Evolutionary conservation across 2,888 invertebrate species (phyloP), one percentile per base, ranked within the genome.

Genomic region (Ectemnius lituratus): DNA sequence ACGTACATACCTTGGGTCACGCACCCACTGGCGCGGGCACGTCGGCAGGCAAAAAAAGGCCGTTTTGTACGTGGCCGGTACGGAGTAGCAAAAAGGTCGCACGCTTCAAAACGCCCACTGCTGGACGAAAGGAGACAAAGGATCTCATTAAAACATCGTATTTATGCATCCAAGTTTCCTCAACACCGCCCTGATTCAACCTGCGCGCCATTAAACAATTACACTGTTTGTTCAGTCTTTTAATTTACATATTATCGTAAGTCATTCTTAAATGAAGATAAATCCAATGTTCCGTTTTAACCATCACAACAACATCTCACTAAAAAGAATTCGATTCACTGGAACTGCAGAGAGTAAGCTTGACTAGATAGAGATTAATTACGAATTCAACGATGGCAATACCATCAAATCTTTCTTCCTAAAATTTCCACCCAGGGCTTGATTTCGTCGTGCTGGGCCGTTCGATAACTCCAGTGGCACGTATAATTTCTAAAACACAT

Each of bases 401-500:
- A 37, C 1, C 8, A 37, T 37, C 37, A 8, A 37, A 8, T 37
- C 11, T 37, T 4, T 11, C 37, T 11, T 11, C 37, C 8, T 37
- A 8, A 37, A 23, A 37, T 8, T 37, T 37, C 11, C 37, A 8
- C 6, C 1, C 8, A 4, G n/a, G n/a, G n/a, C 8, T 71, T 67
- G 73, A 47, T 71, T 79, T 70, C 69, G 70, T 74, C 69, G 56
- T 62, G 61, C 64, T 60, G 62, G 61, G 59, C 65, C 70, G 72
- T 73, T 82, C 78, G 80, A 82, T 82, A 80, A 82, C 80, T 82
- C 67, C 64, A 64, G 57, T 64, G 70, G 75, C 58, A 82, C 66
- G 69, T 77, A 74, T 82, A 83, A 84, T 84, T 84, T 80, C 75
- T 84, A 83, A 84, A 84, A 80, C 81, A 81, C 82, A 84, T 84